These are phyloP conservation scores for Drosophila kanekoi DNA, from an alignment of 2,888 invertebrate genomes.

Conservation along the genomic window DNA sequence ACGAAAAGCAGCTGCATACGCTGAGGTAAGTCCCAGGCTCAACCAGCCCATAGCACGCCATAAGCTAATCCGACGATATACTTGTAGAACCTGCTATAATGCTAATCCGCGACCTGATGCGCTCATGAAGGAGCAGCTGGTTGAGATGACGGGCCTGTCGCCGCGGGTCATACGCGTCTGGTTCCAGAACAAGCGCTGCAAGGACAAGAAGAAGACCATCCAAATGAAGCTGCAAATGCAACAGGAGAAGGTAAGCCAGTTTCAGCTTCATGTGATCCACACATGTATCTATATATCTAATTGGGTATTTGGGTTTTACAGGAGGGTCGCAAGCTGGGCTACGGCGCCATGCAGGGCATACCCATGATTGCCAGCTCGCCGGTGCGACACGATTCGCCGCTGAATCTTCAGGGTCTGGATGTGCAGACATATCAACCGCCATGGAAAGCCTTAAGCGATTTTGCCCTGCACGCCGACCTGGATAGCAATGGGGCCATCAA, in stretches of 20 bases:
- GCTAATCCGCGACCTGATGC: conserved; percentile 99
- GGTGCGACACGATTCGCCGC: conserved; percentile 94
- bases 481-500: conserved; percentile 91
- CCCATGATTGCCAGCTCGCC: conserved; percentile 99
- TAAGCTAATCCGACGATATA: not conserved
- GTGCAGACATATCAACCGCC: conserved; percentile 96
- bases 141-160: conserved; percentile 99
- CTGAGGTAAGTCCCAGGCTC: conserved; percentile 87
- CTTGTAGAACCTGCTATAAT: conserved; percentile 94
- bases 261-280: no score
- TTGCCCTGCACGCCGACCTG: conserved; percentile 97
- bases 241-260: conserved; percentile 94
- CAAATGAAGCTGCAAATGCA: conserved; percentile 99
- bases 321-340: conserved; percentile 97
- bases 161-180: conserved; percentile 99
- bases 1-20: conserved; percentile 99
- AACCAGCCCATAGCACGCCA: not conserved
- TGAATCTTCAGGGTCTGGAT: conserved; percentile 95
- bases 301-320: conserved; percentile 84
- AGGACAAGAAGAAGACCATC: conserved; percentile 98
- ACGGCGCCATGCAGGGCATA: conserved; percentile 97
- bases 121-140: conserved; percentile 99
- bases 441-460: conserved; percentile 98
- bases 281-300: not conserved
- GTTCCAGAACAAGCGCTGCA: conserved; percentile 99